Percentiles rank a stretch among this genome's conserved stretches.
Evolutionary conservation across 1,140 invertebrate species (phyloP).

Genomic region (Lasaia peninsularis): DNA sequence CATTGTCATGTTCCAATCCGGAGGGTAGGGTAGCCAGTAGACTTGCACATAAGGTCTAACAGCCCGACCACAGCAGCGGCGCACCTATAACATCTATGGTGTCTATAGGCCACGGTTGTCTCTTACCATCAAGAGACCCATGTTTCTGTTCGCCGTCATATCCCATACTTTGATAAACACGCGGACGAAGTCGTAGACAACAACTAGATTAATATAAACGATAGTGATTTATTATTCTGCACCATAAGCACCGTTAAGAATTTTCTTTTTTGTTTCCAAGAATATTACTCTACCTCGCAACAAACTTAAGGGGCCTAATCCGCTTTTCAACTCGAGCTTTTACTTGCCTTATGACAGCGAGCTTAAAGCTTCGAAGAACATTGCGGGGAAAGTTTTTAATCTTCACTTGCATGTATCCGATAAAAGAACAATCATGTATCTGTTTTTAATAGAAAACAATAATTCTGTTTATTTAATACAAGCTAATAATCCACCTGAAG

Average conservation of each 20-base stretch:
- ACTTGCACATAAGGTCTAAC: too few relatives aligned
- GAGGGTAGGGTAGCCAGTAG: too few relatives aligned
- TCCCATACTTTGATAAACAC: too few relatives aligned
- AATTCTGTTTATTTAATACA: too few relatives aligned
- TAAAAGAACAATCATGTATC: constrained; percentile 31
- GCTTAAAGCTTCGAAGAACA: constrained; percentile 54
- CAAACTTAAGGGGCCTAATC: constrained; percentile 69
- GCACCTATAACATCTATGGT: too few relatives aligned
- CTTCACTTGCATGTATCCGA: constrained; percentile 44
- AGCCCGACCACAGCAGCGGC: too few relatives aligned
- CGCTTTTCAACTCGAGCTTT: constrained; percentile 66
- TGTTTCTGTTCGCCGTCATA: too few relatives aligned
- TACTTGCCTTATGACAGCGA: constrained; percentile 66
- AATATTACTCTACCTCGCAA: constrained; percentile 65
- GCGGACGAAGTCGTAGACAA: too few relatives aligned
- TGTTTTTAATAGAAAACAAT: background rate
- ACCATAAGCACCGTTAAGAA: constrained; percentile 35
- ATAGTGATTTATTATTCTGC: constrained; percentile 45
- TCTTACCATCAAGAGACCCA: too few relatives aligned
- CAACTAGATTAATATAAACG: constrained; percentile 1
- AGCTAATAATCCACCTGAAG: too few relatives aligned
- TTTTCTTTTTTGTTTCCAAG: constrained; percentile 54
- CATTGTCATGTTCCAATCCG: too few relatives aligned
- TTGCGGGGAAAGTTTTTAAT: constrained; percentile 62
- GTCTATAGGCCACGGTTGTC: too few relatives aligned